These are phyloP conservation scores for Melolontha melolontha DNA, from an alignment of 2,888 invertebrate genomes.

Conservation along the genomic window DNA sequence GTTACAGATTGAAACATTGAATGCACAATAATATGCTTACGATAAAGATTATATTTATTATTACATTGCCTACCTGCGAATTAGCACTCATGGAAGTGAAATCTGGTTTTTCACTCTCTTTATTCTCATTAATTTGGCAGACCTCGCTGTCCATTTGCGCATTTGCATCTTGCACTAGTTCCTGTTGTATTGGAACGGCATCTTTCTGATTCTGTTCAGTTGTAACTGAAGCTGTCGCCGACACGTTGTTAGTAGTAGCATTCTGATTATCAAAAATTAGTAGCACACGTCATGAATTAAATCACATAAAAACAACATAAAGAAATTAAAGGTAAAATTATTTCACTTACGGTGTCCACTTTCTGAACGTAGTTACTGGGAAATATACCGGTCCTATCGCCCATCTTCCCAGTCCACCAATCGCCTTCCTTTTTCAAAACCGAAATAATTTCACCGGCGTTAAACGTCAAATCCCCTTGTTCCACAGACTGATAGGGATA, in stretches of 20 bases:
- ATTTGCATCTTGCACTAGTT: slow-evolving; percentile 53
- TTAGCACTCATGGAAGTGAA: slow-evolving; percentile 63
- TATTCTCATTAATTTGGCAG: slow-evolving; percentile 66
- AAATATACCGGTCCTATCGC: slow-evolving; percentile 87
- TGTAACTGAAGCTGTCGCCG: slow-evolving; percentile 45
- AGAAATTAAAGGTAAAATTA: background rate
- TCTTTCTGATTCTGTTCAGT: slow-evolving; percentile 32
- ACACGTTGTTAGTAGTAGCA: slow-evolving; percentile 47
- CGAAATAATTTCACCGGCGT: slow-evolving; percentile 86
- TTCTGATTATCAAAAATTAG: slow-evolving; percentile 47
- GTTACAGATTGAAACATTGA: no score
- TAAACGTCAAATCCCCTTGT: slow-evolving; percentile 91
- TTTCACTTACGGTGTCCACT: slow-evolving; percentile 66
- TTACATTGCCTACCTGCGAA: slow-evolving; percentile 53
- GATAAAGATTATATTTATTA: no score
- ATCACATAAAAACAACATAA: slow-evolving; percentile 32
- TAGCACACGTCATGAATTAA: slow-evolving; percentile 26
- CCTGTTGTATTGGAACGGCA: slow-evolving; percentile 52
- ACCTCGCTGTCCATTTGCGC: slow-evolving; percentile 64
- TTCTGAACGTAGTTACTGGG: slow-evolving; percentile 96
- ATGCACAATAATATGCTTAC: no score
- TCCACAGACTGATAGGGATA: slow-evolving; percentile 93
- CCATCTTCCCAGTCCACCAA: slow-evolving; percentile 98
- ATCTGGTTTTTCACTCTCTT: slow-evolving; percentile 63
- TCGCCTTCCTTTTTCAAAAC: slow-evolving; percentile 94